phyloP scores from a whole-genome alignment of 2,888 invertebrate genomes.

The Netelia melanura region DNA sequence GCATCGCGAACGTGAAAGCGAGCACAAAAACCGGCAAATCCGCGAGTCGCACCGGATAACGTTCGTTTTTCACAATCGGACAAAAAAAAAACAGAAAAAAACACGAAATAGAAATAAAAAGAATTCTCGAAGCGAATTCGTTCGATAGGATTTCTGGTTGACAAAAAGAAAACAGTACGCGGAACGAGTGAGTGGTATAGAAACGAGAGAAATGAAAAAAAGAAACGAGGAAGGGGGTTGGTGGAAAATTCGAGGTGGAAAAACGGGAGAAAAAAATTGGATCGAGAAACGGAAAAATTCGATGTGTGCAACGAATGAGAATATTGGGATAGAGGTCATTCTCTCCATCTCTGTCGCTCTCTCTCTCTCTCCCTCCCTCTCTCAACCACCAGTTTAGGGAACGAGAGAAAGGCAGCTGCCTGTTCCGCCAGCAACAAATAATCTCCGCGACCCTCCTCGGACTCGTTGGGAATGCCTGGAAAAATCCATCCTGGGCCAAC shows the following conservation, averaged over 20 bases:
- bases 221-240: constrained; percentile 31
- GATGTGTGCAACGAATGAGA: constrained; percentile 50
- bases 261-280: constrained; percentile 40
- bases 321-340: constrained; percentile 51
- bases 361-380: constrained; percentile 15
- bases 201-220: constrained; percentile 45
- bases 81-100: background rate
- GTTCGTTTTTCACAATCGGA: constrained; percentile 52
- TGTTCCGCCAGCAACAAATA: constrained; percentile 66
- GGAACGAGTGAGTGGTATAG: constrained; percentile 39
- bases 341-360: background rate
- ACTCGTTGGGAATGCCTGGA: constrained; percentile 43
- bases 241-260: constrained; percentile 23
- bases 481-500: constrained; percentile 47
- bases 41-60: constrained; percentile 37
- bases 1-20: background rate
- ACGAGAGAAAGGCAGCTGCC: constrained; percentile 60
- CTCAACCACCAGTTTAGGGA: constrained; percentile 46
- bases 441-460: constrained; percentile 61
- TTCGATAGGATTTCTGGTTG: constrained; percentile 52
- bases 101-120: too few species aligned
- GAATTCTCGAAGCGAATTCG: constrained; percentile 25
- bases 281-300: constrained; percentile 55
- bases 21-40: constrained; percentile 31
- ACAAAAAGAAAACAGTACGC: constrained; percentile 25